Evolutionary conservation across 2,113 vertebrate genomes (phyloP).

Genomic region (Spheniscus mendiculus): DNA sequence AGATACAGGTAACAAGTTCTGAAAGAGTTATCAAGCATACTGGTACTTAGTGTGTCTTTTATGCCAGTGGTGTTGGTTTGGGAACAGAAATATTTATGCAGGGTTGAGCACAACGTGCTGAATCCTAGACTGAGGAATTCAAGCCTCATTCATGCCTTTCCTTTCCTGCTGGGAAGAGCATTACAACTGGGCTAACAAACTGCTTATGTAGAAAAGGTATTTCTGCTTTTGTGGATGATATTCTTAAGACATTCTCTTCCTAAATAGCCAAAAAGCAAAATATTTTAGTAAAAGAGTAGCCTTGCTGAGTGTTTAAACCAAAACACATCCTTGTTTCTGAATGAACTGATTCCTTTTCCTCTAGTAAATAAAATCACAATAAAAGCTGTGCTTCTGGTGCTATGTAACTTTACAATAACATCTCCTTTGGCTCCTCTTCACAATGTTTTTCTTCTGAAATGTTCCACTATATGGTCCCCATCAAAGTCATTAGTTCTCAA

Average conservation of each 20-base stretch:
- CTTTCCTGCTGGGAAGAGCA: neutral
- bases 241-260: neutral
- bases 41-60: neutral
- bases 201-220: neutral
- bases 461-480: neutral
- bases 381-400: neutral
- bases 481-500: neutral
- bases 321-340: neutral
- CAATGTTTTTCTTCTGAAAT: neutral
- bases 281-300: neutral
- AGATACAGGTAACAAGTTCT: neutral
- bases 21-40: neutral
- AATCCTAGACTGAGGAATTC: neutral
- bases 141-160: neutral
- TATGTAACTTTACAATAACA: neutral
- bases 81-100: neutral
- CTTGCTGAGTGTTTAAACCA: neutral
- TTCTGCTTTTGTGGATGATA: neutral
- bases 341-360: neutral
- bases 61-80: neutral
- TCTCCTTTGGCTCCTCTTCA: neutral
- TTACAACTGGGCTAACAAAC: neutral
- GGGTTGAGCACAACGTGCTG: neutral
- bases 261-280: neutral
- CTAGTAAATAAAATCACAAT: neutral